Base-by-base conservation (phyloP, 2,113 vertebrate species). In the Pseudopipra pipra region DNA sequence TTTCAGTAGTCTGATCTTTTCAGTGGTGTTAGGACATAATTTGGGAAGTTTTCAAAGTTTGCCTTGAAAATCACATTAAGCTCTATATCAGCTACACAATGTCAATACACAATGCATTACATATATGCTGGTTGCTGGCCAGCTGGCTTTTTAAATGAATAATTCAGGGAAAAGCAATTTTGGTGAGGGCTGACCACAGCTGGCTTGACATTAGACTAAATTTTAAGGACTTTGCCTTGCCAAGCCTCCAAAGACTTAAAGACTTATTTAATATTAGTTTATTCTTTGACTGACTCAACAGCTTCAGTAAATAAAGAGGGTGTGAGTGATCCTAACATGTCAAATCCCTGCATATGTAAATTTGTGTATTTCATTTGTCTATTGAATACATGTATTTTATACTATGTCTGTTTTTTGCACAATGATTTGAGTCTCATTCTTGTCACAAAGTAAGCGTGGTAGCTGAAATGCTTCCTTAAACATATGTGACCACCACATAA, bases 91-190 rank as follows among this genome's bases (percentile, higher is more conserved):
- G 72, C 79, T 75, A 63, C 65, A 88, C 37, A 67, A 12, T 56
- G 56, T 39, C 85, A 86, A 88, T 86, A 68, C 44, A 88, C 56
- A 88, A 55, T 71, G 68, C 68, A 84, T 75, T 91, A 73, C n/a
- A 2, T 80, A 84, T 31, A 72, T 23, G n/a, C 51, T 86, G 78
- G 39, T 67, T 89, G 56, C 72, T 65, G 59, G 65, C 79, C 88
- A 96, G 83, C 22, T 96, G 90, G 67, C 76, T 86, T 86, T 90
- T 86, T 33, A 88, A 93, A 59, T 2, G 1, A 67, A 39, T 25
- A 94, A 62, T 96, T 96, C 83, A 86, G 56, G 49, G 88, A 95
- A 96, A 88, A 92, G 61, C 76, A 84, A 84, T 92, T 95, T 95
- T 79, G 59, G 85, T 88, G 79, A 90, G 41, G 49, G 52, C 56